phyloP scores from a whole-genome alignment of 2,113 vertebrate species.

The Chionodraco myersi region DNA sequence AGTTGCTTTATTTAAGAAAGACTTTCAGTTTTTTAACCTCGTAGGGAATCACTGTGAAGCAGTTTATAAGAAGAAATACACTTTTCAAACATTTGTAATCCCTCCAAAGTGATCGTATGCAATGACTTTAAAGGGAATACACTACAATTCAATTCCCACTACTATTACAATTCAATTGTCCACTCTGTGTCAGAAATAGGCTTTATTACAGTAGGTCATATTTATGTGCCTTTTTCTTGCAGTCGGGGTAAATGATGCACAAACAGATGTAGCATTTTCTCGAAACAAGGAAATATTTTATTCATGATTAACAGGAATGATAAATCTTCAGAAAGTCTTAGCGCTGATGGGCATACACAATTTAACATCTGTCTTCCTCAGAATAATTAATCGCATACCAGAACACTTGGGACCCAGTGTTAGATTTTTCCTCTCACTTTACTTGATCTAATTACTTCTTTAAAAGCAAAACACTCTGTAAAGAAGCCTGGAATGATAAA shows the following conservation, averaged over 20 bases:
- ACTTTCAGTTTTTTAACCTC: not conserved
- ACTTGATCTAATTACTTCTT: slow-evolving; percentile 79
- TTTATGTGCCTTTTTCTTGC: slow-evolving; percentile 63
- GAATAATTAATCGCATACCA: slow-evolving; percentile 82
- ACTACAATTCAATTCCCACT: not conserved
- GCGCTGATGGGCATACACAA: slow-evolving; percentile 86
- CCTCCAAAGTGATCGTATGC: not conserved
- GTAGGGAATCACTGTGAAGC: not conserved
- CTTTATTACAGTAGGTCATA: slow-evolving; percentile 65
- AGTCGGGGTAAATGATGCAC: slow-evolving; percentile 70
- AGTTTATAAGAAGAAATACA: not conserved
- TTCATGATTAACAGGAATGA: slow-evolving; percentile 87
- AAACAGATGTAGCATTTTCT: slow-evolving; percentile 84
- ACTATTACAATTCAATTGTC: slow-evolving; percentile 15
- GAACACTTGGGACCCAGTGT: slow-evolving; percentile 74
- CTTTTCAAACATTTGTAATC: not conserved
- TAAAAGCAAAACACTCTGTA: slow-evolving; percentile 71
- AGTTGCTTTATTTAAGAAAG: slow-evolving; percentile 1
- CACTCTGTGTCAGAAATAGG: slow-evolving; percentile 32
- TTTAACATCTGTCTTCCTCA: slow-evolving; percentile 85
- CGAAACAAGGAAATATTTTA: slow-evolving; percentile 85
- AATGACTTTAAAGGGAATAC: not conserved
- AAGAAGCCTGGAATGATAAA: slow-evolving; percentile 59
- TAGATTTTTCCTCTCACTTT: slow-evolving; percentile 76
- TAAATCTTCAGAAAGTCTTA: slow-evolving; percentile 85